These are phyloP conservation scores for Dysidea cf. avara DNA, from an alignment of 37 sponge, comb jelly and placozoan species.

Conservation along the genomic window DNA sequence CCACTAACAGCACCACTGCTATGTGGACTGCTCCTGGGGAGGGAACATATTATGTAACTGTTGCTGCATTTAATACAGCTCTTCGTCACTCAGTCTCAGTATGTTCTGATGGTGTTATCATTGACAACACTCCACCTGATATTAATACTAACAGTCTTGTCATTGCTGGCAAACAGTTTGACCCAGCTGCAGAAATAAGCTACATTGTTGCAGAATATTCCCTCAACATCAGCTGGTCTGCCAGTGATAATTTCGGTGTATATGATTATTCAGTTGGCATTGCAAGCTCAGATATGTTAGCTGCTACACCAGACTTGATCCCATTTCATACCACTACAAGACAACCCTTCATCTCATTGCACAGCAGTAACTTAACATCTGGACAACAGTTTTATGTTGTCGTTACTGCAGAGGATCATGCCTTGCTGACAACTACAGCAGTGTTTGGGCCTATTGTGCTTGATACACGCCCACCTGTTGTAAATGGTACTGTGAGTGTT, in stretches of 20 bases:
- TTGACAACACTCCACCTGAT: slow-evolving; percentile 54
- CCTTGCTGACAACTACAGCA: slow-evolving; percentile 1
- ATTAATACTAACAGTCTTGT: slow-evolving; percentile 40
- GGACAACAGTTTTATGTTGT: slow-evolving; percentile 40
- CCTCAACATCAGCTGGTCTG: slow-evolving; percentile 69
- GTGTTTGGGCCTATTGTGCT: slow-evolving; percentile 70
- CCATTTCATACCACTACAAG: slow-evolving; percentile 28
- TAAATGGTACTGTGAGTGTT: slow-evolving; percentile 37
- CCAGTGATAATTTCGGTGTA: slow-evolving; percentile 50
- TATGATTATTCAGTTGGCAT: slow-evolving; percentile 58
- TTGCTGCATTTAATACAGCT: slow-evolving; percentile 70
- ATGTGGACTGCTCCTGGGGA: slow-evolving; percentile 40
- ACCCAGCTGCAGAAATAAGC: slow-evolving; percentile 2
- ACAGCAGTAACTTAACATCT: background rate
- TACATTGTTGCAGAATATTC: slow-evolving; percentile 17
- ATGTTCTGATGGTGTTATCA: slow-evolving; percentile 79
- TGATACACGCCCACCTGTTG: slow-evolving; percentile 65
- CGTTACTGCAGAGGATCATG: slow-evolving; percentile 41
- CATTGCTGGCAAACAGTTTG: slow-evolving; percentile 21
- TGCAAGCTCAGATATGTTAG: slow-evolving; percentile 2
- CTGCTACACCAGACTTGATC: background rate
- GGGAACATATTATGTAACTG: slow-evolving; percentile 66
- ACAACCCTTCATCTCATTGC: slow-evolving; percentile 23
- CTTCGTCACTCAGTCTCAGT: slow-evolving; percentile 46
- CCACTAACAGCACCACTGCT: slow-evolving; percentile 39